phyloP scores from a whole-genome alignment of 2,113 vertebrate genomes.

The Ardeotis arabs region DNA sequence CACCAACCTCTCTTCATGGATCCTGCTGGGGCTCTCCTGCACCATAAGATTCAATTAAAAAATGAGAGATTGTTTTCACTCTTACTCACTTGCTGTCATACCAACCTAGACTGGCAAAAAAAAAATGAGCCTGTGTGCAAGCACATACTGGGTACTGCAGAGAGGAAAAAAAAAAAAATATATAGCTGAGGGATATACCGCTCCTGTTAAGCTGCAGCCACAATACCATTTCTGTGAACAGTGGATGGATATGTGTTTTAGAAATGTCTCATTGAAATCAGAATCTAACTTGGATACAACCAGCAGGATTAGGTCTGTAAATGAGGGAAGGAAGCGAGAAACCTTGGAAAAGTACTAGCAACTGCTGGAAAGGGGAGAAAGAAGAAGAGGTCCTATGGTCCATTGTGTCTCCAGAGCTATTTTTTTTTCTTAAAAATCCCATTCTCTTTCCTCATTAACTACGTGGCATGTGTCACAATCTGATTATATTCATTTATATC shows the following conservation, averaged over 20 bases:
- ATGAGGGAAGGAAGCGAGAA: background rate
- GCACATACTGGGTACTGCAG: background rate
- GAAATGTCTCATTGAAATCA: background rate
- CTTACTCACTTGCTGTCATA: background rate
- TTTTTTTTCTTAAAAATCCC: background rate
- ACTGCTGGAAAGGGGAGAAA: background rate
- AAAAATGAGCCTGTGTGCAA: background rate
- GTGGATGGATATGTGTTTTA: background rate
- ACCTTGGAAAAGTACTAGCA: background rate
- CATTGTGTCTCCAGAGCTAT: background rate
- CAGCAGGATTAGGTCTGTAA: background rate
- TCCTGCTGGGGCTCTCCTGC: background rate
- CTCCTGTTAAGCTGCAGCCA: background rate
- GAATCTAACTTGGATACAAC: background rate
- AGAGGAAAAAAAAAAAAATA: background rate
- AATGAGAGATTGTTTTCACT: background rate
- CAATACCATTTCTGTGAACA: background rate
- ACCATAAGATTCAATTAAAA: background rate
- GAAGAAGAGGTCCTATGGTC: background rate
- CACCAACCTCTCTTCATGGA: background rate
- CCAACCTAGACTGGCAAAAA: background rate
- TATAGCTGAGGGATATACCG: background rate
- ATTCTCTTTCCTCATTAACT: constrained; percentile 7
- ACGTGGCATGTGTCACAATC: background rate
- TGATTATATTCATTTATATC: constrained; percentile 53